These are phyloP conservation scores for Lemur catta DNA, from an alignment of 2,797 vertebrate species.

Conservation along the genomic window DNA sequence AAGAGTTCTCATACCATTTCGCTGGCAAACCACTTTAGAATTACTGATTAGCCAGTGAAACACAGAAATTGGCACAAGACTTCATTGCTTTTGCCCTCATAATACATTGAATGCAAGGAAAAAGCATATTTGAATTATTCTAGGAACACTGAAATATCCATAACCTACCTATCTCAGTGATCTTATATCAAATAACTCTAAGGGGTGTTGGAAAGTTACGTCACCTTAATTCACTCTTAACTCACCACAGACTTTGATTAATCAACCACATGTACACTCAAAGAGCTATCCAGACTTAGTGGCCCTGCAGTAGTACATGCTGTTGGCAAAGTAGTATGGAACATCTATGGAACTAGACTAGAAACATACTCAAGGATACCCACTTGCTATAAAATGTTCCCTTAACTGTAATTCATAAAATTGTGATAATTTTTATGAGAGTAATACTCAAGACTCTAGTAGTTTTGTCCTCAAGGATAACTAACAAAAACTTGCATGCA, in stretches of 20 bases:
- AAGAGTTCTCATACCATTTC: background rate
- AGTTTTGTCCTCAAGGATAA: slow-evolving; percentile 22
- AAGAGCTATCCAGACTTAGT: background rate
- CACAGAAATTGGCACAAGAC: background rate
- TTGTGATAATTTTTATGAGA: slow-evolving; percentile 44
- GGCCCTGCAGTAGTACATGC: background rate
- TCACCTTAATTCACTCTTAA: background rate
- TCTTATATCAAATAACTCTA: background rate
- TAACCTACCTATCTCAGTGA: background rate
- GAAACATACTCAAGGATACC: background rate
- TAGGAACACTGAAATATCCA: background rate
- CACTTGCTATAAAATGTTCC: background rate
- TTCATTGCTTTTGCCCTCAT: background rate
- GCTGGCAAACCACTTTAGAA: slow-evolving; percentile 3
- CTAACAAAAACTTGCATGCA: slow-evolving; percentile 26
- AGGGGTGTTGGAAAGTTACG: background rate
- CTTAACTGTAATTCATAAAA: background rate
- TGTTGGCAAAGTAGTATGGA: background rate
- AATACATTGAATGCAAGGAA: background rate
- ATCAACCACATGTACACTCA: background rate
- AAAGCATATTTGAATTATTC: background rate
- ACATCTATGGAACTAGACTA: background rate
- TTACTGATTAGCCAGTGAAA: background rate
- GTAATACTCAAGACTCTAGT: background rate
- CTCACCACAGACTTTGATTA: background rate